phyloP scores from a whole-genome alignment of 2,888 invertebrate species.

The Caenorhabditis becei region DNA sequence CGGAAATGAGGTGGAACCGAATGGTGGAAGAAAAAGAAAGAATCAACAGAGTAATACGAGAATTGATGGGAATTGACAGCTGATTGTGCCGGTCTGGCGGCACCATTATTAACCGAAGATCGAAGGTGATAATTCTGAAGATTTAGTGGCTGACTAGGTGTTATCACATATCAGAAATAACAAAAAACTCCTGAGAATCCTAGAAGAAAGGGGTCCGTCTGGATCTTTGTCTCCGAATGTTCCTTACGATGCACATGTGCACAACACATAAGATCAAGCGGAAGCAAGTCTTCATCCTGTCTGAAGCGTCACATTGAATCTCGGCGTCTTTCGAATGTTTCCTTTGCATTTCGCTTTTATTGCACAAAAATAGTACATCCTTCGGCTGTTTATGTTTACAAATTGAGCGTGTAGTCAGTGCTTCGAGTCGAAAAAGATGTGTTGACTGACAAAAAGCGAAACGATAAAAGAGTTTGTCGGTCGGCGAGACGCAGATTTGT shows the following conservation, averaged over 20 bases:
- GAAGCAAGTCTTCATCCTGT: background rate
- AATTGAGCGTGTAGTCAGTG: conserved; percentile 20
- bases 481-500: conserved; percentile 21
- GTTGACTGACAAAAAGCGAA: conserved; percentile 10
- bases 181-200: background rate
- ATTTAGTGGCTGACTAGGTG: background rate
- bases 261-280: conserved; percentile 17
- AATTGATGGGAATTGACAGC: conserved; percentile 22
- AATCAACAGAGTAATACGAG: conserved; percentile 50
- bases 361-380: conserved; percentile 21
- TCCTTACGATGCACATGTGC: background rate
- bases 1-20: conserved; percentile 43
- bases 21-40: background rate
- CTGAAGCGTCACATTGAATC: conserved; percentile 2
- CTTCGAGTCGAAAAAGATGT: conserved; percentile 3
- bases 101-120: too few relatives aligned
- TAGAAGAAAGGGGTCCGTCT: background rate
- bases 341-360: background rate
- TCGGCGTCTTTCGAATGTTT: background rate
- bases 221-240: background rate
- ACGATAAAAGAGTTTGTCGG: conserved; percentile 9
- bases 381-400: conserved; percentile 46
- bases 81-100: conserved; percentile 23
- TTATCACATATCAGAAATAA: too few relatives aligned
- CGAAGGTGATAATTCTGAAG: background rate